Base-by-base conservation (phyloP, 2,797 vertebrate genomes). In the Hipposideros larvatus region DNA sequence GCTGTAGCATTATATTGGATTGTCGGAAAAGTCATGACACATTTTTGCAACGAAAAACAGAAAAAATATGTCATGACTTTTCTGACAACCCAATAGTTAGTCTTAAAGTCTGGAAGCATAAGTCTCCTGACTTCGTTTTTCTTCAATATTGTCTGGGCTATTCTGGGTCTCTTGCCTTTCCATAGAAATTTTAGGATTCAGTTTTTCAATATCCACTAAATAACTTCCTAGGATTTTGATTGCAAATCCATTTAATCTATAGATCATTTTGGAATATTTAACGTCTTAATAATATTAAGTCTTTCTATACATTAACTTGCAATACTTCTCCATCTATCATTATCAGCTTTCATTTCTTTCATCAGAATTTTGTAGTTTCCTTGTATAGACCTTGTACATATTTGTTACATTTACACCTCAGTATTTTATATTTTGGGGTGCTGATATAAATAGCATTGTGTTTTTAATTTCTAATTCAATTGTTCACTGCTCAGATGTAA, bases 381-480 rank as follows among this genome's bases (percentile, higher is more conserved):
- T 85, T 19, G 7, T 75, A 31, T 57, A 66, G 22, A 24, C 79
- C 51, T 92, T 80, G 4, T n/a, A 65, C 8, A 74, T 92, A 41
- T 82, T 78, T 90, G 7, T 71, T 28, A 57, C 46, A 19, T 59
- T 90, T 70, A 48, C 65, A 37, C 15, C 28, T 77, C 70, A 82
- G 7, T 84, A 59, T 75, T 87, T 83, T 9, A 18, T 24, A 75
- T 65, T 77, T 84, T 28, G 15, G 5, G 3, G 0, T 55, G 10
- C 19, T 46, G 55, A 63, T 66, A 1, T 75, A 75, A 66, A 57
- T 57, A 53, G 3, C 22, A 83, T 71, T 85, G 31, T 79, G 9
- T 63, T 41, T 93, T 88, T 71, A 77, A 88, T 88, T 91, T 94
- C 53, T 66, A 89, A 88, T 85, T 79, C 16, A 46, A 1, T 63